Base-by-base conservation (phyloP, 1,140 invertebrate genomes). In the Monomorium pharaonis region DNA sequence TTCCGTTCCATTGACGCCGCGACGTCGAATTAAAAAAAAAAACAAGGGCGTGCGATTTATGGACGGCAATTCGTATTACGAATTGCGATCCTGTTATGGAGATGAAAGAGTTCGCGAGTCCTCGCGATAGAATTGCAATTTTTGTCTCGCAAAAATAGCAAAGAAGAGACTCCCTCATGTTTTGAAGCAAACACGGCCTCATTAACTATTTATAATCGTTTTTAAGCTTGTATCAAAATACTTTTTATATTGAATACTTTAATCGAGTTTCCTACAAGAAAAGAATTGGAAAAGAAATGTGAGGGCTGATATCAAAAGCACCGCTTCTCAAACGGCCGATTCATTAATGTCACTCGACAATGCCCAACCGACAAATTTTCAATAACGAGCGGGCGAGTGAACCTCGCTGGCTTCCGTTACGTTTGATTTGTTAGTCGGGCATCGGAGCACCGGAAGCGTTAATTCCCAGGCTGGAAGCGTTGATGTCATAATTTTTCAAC, bases 401-500 rank as follows among this genome's bases (percentile, higher is more conserved):
- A 27, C 78, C 24, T 83, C 78, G 42, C 27, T 54, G 51, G 37
- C 69, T 83, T 83, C 78, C 78, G 78, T 83, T 83, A 83, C 67
- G 67, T 83, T 83, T 83, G 78, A 83, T 83, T 83, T 83, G 78
- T 83, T 83, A 72, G 51, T 83, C 67, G 67, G 44, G 51, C 67
- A 54, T 54, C 60, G 62, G 37, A n/a, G 62, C 37, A 80, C 78
- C 78, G 78, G 78, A 83, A 83, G 78, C 78, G 54, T 83, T 83
- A 83, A 83, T 83, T 83, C 37, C 78, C 78, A 58, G 54, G 18
- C 51, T 74, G 78, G 69, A 83, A 83, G 67, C 78, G 67, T 74
- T 74, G 65, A 83, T 83, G 78, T 83, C 78, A 83, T 83, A 83
- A 83, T 83, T 83, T 83, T 83, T 83, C 78, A 74, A 27, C 67